These are phyloP conservation scores for Mesembrinibis cayennensis DNA, from an alignment of 2,113 vertebrate species.

Conservation along the genomic window DNA sequence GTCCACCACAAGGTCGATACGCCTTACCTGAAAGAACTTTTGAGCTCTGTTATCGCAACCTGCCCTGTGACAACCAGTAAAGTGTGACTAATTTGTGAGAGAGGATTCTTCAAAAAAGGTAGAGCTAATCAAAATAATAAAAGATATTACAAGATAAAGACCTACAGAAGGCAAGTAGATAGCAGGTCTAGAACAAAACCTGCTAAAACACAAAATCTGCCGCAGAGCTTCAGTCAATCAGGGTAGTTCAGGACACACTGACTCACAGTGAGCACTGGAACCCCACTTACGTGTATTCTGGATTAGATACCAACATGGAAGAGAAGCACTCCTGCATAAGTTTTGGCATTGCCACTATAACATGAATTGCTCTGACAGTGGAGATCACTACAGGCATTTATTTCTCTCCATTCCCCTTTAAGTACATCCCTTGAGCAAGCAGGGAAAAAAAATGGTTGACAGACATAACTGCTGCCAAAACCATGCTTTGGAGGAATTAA, in stretches of 20 bases:
- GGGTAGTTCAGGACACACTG: background rate
- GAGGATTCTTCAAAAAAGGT: background rate
- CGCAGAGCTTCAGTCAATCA: background rate
- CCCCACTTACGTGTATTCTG: background rate
- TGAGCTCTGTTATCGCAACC: background rate
- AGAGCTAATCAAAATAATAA: background rate
- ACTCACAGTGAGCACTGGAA: background rate
- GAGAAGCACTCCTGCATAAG: background rate
- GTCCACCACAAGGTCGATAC: no score
- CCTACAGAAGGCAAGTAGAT: background rate
- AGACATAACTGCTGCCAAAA: background rate
- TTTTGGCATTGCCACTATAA: background rate
- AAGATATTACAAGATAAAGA: background rate
- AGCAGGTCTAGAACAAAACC: background rate
- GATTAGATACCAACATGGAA: background rate
- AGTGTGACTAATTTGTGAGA: background rate
- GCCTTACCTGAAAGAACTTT: background rate
- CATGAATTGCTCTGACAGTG: background rate
- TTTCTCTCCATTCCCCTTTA: background rate
- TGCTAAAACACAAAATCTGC: background rate
- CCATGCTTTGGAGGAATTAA: background rate
- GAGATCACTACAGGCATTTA: background rate
- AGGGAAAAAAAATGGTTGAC: background rate
- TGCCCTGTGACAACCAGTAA: background rate
- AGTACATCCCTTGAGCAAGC: background rate